A percentile compares a stretch with the other conserved stretches of the same genome.
Conservation (phyloP, 2,797 vertebrate species). For the Rhynchotus rufescens region DNA sequence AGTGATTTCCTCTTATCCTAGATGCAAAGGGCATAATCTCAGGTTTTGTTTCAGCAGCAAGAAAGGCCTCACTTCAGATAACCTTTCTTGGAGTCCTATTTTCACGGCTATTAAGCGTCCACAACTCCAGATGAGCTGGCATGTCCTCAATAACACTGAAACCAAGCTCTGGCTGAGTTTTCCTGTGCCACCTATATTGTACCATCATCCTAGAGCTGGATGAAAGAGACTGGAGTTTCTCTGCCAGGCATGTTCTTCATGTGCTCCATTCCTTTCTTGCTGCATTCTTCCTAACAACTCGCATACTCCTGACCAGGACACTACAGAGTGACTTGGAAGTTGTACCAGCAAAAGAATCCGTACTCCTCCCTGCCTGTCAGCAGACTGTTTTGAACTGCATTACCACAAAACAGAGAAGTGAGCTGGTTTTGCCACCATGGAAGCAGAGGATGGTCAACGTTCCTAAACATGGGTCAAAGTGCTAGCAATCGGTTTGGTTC, state of each 20-base stretch:
- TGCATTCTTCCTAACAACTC: background rate
- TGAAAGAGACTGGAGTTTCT: background rate
- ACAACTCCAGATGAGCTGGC: constrained; percentile 6
- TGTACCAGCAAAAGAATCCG: background rate
- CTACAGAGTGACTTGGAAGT: background rate
- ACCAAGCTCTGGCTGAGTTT: background rate
- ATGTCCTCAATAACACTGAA: background rate
- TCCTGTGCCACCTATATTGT: background rate
- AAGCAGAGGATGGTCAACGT: background rate
- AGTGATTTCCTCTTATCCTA: background rate
- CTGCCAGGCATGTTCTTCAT: background rate
- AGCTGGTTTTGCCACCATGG: background rate
- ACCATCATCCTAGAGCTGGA: background rate
- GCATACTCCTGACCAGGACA: no score
- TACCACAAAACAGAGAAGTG: background rate
- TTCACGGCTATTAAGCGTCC: background rate
- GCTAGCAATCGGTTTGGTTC: background rate
- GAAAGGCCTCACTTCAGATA: background rate
- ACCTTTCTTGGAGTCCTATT: background rate
- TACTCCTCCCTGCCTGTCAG: background rate
- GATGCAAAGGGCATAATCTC: background rate
- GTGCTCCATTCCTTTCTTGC: background rate
- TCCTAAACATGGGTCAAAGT: background rate
- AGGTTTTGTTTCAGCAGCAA: constrained; percentile 3
- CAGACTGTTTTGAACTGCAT: background rate